These are phyloP conservation scores for Cladopsammia gracilis DNA, from an alignment of 64 coral and sea anemone species.

Conservation along the genomic window DNA sequence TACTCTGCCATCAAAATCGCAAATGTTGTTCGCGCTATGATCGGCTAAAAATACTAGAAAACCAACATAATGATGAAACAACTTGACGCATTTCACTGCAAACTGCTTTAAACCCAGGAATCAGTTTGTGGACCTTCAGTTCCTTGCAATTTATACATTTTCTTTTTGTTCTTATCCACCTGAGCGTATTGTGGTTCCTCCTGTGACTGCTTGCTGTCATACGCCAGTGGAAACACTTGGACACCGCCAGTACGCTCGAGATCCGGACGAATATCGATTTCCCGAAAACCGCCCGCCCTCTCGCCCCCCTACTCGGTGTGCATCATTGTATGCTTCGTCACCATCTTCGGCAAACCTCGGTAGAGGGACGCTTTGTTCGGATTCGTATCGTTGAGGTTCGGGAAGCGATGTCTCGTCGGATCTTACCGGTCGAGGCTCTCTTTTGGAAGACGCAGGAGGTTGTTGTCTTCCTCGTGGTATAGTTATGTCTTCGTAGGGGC, in stretches of 20 bases:
- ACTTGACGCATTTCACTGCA: background rate
- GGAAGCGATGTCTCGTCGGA: constrained; percentile 80
- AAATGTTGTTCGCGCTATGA: no score
- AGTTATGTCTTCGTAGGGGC: constrained; percentile 88
- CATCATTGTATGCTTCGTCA: constrained; percentile 79
- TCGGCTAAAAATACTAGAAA: background rate
- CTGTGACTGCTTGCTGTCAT: constrained; percentile 39
- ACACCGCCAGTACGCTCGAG: background rate
- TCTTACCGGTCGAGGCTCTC: constrained; percentile 59
- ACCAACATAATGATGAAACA: background rate
- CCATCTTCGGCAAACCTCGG: constrained; percentile 75
- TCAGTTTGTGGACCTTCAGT: background rate
- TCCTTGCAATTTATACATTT: constrained; percentile 69
- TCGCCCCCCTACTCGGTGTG: constrained; percentile 25
- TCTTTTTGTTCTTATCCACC: constrained; percentile 95
- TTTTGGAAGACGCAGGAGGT: background rate
- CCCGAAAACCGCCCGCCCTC: constrained; percentile 63
- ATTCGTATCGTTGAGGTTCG: constrained; percentile 43
- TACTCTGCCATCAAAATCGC: no score
- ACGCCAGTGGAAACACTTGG: constrained; percentile 61
- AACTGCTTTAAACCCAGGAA: constrained; percentile 24
- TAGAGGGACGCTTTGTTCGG: background rate
- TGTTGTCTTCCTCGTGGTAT: constrained; percentile 71
- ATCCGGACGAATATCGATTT: constrained; percentile 28
- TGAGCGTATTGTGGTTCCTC: constrained; percentile 75